Percentiles rank a stretch among this genome's conserved stretches.
Evolutionary conservation across 2,888 invertebrate genomes (phyloP).

Genomic region (Lordiphosa andalusiaca): DNA sequence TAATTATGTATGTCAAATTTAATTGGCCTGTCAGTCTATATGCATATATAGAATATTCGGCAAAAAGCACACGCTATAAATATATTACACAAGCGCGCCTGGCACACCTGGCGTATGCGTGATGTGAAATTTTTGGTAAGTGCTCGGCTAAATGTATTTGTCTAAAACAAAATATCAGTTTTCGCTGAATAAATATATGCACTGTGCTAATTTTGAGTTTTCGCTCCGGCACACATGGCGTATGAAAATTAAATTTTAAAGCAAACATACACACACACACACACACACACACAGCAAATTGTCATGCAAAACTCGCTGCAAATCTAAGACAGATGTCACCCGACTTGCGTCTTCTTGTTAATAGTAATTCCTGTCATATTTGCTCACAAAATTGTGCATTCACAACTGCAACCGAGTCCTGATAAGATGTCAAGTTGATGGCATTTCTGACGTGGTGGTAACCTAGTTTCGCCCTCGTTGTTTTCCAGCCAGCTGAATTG

Average conservation of each 20-base stretch:
- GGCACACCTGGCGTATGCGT: constrained; percentile 57
- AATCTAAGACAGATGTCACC: constrained; percentile 64
- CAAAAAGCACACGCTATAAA: constrained; percentile 44
- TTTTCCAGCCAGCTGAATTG: constrained; percentile 20
- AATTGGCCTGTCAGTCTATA: constrained; percentile 67
- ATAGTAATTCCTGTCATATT: constrained; percentile 61
- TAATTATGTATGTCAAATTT: constrained; percentile 71
- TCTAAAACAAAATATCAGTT: constrained; percentile 38
- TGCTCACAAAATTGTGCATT: constrained; percentile 34
- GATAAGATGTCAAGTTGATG: constrained; percentile 64
- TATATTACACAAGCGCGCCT: constrained; percentile 41
- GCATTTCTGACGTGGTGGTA: constrained; percentile 45
- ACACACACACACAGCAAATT: constrained; percentile 15
- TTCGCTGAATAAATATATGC: constrained; percentile 53
- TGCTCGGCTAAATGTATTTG: constrained; percentile 12
- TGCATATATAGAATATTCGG: constrained; percentile 12
- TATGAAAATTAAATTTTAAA: constrained; percentile 50
- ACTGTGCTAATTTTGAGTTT: constrained; percentile 48
- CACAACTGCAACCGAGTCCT: constrained; percentile 36
- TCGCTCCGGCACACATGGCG: constrained; percentile 29
- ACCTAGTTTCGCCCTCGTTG: constrained; percentile 36
- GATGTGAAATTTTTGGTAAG: constrained; percentile 27
- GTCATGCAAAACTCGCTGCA: constrained; percentile 49
- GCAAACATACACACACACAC: constrained; percentile 9
- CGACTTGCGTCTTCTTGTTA: constrained; percentile 41